Evolutionary conservation across 1,140 invertebrate species (phyloP).

Genomic region (Scaptomyza montana): DNA sequence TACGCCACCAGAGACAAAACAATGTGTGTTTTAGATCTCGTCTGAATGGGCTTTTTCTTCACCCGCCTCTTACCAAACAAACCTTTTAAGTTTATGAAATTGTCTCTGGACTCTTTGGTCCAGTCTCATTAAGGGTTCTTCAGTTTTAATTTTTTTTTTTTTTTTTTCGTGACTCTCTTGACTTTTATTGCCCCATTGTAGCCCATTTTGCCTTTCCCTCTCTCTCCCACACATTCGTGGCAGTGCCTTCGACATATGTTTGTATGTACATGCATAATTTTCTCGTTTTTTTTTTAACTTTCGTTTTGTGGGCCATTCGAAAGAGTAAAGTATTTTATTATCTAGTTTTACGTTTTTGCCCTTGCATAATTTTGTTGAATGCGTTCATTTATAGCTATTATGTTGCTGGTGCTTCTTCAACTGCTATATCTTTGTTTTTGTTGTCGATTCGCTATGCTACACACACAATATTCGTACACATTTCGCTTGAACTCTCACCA

Average conservation of each 20-base stretch:
- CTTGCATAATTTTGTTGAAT: slow-evolving; percentile 17
- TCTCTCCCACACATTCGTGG: background rate
- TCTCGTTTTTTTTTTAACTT: background rate
- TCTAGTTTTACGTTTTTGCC: background rate
- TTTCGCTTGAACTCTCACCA: slow-evolving; percentile 58
- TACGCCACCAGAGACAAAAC: slow-evolving; percentile 62
- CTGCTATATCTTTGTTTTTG: slow-evolving; percentile 34
- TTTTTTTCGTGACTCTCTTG: slow-evolving; percentile 34
- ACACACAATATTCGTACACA: slow-evolving; percentile 21
- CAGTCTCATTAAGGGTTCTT: slow-evolving; percentile 63
- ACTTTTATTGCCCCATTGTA: slow-evolving; percentile 6
- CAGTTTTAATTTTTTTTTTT: slow-evolving; percentile 43
- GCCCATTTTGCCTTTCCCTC: no score
- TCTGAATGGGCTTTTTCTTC: slow-evolving; percentile 1
- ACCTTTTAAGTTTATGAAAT: slow-evolving; percentile 12
- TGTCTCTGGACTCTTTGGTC: slow-evolving; percentile 19
- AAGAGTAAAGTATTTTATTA: background rate
- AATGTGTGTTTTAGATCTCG: slow-evolving; percentile 41
- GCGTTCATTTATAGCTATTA: slow-evolving; percentile 18
- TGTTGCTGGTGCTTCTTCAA: slow-evolving; percentile 27
- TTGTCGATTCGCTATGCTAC: slow-evolving; percentile 30
- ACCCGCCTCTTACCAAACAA: background rate
- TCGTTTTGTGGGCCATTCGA: background rate
- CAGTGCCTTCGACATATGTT: background rate
- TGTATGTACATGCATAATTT: background rate